Evolutionary conservation across 2,888 invertebrate genomes (phyloP).

Genomic region (Aporophyla lueneburgensis): DNA sequence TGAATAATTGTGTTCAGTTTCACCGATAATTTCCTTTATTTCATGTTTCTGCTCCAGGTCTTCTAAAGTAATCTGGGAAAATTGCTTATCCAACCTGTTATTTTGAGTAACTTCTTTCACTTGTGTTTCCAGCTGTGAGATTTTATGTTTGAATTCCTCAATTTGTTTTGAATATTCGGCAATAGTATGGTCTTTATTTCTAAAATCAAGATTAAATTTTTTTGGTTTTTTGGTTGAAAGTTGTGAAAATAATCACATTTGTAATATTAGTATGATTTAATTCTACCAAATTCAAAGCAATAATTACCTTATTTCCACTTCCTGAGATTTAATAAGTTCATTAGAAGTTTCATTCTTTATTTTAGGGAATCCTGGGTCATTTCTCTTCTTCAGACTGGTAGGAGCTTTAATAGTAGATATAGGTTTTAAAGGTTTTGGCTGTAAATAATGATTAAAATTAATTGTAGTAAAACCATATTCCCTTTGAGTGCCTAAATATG

Average conservation of each 20-base stretch:
- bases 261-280: neutral
- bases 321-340: constrained; percentile 85
- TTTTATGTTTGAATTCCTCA: constrained; percentile 84
- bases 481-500: neutral
- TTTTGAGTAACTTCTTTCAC: constrained; percentile 62
- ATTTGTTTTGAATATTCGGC: constrained; percentile 85
- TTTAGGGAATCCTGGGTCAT: constrained; percentile 59
- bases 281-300: neutral
- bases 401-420: constrained; percentile 67
- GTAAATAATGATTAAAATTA: constrained; percentile 52
- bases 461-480: neutral
- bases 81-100: constrained; percentile 71
- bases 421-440: constrained; percentile 83
- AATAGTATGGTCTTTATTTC: constrained; percentile 87
- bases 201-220: constrained; percentile 65
- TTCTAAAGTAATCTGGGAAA: constrained; percentile 65
- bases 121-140: constrained; percentile 77
- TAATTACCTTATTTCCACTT: constrained; percentile 86
- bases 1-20: constrained; percentile 46
- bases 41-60: constrained; percentile 42
- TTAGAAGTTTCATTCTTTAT: constrained; percentile 72
- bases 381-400: constrained; percentile 75
- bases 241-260: neutral
- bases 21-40: constrained; percentile 15
- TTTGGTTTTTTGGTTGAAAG: neutral